Base-by-base conservation (phyloP, 1,140 invertebrate genomes). In the Bicyclus anynana region DNA sequence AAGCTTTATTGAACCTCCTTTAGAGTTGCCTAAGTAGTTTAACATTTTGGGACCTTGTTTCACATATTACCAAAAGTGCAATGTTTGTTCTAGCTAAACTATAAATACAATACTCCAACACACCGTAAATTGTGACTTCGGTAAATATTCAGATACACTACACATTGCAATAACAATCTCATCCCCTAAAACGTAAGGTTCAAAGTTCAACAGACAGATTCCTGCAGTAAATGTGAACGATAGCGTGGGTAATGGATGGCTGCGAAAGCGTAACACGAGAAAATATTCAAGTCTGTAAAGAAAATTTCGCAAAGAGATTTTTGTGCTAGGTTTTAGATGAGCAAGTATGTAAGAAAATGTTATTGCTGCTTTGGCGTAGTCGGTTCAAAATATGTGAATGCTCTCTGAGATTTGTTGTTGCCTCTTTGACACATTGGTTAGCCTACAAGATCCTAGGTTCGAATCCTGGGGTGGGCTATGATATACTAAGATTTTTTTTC, bases 201-300 rank as follows among this genome's bases (percentile, higher is more conserved):
- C 16, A 40, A 40, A 52, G 38, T 52, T 29, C n/a, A 21, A 17
- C 1, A 40, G 33, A 20, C 10, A 40, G 38, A 26, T 16, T 14
- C 40, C 29, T 13, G 37, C 33, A 37, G 50, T 52, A 40, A 52
- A 40, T 40, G 38, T 52, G 35, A 52, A 17, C 50, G 50, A 52
- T 52, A 37, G 50, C 23, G 38, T 14, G 21, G 13, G 50, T 52
- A 52, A 52, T 52, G 50, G 50, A 52, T 52, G 35, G 50, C 50
- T 40, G 35, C 33, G 35, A 52, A 52, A 40, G 49, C 33, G 33
- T 37, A 51, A 51, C 49, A 40, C 14, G 50, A 52, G 50, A 26
- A n/a, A 52, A 52, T 52, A 52, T 52, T 52, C 20, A 52, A 40
- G 50, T 52, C 21, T 40, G 35, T 17, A 21, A 52, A 52, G 50